These are phyloP conservation scores for Lophotriccus pileatus DNA, from an alignment of 2,797 vertebrate species.

Conservation along the genomic window DNA sequence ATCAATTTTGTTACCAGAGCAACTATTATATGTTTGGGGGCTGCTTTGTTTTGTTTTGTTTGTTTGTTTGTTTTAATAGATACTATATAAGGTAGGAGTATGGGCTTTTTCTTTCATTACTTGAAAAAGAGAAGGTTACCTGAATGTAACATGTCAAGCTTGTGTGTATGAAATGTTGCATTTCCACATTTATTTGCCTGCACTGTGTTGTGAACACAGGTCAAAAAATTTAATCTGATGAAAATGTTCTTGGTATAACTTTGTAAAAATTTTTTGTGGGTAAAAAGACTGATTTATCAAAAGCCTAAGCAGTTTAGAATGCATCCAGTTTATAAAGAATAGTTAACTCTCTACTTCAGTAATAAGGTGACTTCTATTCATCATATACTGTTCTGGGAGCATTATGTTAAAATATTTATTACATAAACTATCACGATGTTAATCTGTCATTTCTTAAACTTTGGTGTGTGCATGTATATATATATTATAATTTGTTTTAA, in stretches of 20 bases:
- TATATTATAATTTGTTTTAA: background rate
- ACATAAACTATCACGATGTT: background rate
- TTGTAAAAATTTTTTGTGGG: background rate
- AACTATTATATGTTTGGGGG: slow-evolving; percentile 30
- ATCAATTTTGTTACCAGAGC: slow-evolving; percentile 18
- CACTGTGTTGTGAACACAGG: background rate
- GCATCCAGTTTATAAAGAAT: background rate
- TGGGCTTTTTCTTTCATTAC: background rate
- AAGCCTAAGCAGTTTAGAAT: background rate
- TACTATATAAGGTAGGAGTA: background rate
- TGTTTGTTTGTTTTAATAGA: slow-evolving; percentile 31
- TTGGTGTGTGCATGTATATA: background rate
- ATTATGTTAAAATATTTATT: background rate
- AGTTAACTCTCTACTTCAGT: background rate
- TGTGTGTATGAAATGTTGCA: background rate
- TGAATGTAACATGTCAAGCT: background rate
- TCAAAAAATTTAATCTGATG: background rate
- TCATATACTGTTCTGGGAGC: background rate
- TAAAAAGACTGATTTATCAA: background rate
- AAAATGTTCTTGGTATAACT: background rate
- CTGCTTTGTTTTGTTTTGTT: slow-evolving; percentile 17
- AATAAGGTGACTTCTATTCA: background rate
- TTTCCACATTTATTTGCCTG: background rate
- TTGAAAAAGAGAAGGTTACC: background rate
- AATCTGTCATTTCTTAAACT: background rate